Conservation (phyloP, 1,140 invertebrate genomes). For the Harpegnathos saltator region DNA sequence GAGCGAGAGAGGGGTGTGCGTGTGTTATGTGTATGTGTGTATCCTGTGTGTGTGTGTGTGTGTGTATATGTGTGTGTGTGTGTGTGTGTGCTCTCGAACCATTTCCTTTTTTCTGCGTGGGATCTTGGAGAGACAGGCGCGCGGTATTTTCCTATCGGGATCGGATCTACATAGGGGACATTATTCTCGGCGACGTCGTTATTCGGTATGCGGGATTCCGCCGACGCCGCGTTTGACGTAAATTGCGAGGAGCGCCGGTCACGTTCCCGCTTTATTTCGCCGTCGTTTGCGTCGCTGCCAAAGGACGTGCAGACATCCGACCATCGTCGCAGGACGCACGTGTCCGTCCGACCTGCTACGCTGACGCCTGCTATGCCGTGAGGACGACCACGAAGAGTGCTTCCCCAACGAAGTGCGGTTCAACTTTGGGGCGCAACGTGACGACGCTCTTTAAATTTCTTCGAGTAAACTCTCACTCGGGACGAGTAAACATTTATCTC, state of each 20-base stretch:
- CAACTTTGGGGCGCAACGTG: conserved; percentile 1
- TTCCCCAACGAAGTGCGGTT: background rate
- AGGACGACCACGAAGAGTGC: background rate
- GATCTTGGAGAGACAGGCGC: conserved; percentile 62
- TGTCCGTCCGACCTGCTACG: conserved; percentile 43
- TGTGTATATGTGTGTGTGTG: no score
- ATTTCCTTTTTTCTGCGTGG: conserved; percentile 57
- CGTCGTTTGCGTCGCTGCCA: conserved; percentile 68
- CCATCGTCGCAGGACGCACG: conserved; percentile 46
- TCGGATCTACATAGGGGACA: conserved; percentile 75
- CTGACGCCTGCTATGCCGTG: conserved; percentile 1
- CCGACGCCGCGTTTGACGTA: conserved; percentile 82
- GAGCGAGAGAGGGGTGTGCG: conserved; percentile 8
- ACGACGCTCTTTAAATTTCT: no score
- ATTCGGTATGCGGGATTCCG: conserved; percentile 75
- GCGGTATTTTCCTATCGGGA: conserved; percentile 74
- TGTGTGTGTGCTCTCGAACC: conserved; percentile 51
- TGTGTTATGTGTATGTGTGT: no score
- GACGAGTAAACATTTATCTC: no score
- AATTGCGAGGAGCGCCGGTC: conserved; percentile 82
- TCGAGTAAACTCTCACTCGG: no score
- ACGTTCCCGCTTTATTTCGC: conserved; percentile 80
- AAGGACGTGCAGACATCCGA: conserved; percentile 72
- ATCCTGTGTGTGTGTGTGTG: no score
- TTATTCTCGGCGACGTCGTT: conserved; percentile 76